Conservation (phyloP, 2,113 vertebrate genomes). For the Neogobius melanostomus region DNA sequence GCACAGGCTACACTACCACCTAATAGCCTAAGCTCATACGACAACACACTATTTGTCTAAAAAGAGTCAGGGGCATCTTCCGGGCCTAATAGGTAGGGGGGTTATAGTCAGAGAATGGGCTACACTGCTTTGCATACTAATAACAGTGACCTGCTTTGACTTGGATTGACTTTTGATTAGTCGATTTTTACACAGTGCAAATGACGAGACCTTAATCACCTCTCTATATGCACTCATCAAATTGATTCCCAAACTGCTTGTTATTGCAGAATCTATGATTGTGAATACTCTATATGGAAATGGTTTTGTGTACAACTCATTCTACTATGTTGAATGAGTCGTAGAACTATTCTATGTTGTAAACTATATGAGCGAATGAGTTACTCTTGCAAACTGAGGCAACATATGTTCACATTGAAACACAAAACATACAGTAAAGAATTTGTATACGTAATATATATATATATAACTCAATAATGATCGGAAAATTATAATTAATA, state of each 20-base stretch:
- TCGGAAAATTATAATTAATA: too few species aligned
- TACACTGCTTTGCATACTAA: slow-evolving; percentile 27
- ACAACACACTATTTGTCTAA: slow-evolving; percentile 38
- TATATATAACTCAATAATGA: too few species aligned
- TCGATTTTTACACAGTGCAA: slow-evolving; percentile 15
- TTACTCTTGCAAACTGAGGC: not conserved
- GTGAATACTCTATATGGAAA: slow-evolving; percentile 65
- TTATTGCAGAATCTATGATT: slow-evolving; percentile 44
- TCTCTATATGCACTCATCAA: slow-evolving; percentile 45
- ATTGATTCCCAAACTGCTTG: slow-evolving; percentile 31
- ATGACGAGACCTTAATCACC: slow-evolving; percentile 53
- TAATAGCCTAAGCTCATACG: slow-evolving; percentile 35
- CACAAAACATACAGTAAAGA: not conserved
- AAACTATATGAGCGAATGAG: slow-evolving; percentile 3
- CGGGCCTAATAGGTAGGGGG: slow-evolving; percentile 9
- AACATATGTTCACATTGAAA: not conserved
- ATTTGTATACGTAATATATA: not conserved
- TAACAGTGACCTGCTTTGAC: slow-evolving; percentile 31
- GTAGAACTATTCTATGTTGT: slow-evolving; percentile 20
- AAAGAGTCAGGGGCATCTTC: slow-evolving; percentile 17
- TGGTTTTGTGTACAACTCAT: slow-evolving; percentile 18
- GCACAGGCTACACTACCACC: slow-evolving; percentile 31
- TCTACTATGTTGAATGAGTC: slow-evolving; percentile 29
- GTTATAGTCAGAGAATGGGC: not conserved
- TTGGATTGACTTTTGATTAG: slow-evolving; percentile 40